Evolutionary conservation across 2,113 vertebrate genomes (phyloP).

Genomic region (Oreamnos americanus): DNA sequence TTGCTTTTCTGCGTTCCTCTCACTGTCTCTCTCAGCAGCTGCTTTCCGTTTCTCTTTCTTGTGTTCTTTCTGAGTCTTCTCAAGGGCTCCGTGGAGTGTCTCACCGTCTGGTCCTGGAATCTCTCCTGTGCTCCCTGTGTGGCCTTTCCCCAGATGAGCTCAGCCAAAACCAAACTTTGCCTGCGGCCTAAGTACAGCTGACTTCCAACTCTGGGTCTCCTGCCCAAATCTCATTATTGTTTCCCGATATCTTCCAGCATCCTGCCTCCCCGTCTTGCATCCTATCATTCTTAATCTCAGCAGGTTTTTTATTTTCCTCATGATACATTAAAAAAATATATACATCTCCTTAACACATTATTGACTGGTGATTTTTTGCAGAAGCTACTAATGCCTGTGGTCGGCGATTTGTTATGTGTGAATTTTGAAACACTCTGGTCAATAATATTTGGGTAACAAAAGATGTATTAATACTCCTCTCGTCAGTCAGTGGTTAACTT

Average conservation of each 20-base stretch:
- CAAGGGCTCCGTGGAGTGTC: background rate
- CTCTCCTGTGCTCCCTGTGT: background rate
- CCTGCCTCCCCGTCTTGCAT: accelerated
- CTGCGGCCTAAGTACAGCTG: accelerated
- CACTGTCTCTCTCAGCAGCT: background rate
- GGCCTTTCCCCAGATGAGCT: too few relatives aligned
- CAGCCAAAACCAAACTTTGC: background rate
- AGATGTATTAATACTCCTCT: background rate
- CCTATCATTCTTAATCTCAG: background rate
- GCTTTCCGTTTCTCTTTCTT: background rate
- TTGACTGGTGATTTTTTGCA: background rate
- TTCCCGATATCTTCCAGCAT: background rate
- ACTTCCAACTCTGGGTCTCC: background rate
- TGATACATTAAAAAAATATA: background rate
- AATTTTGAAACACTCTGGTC: background rate
- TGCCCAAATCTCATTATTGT: background rate
- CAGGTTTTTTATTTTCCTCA: background rate
- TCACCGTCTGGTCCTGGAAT: background rate
- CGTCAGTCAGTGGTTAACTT: background rate
- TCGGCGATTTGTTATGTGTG: background rate
- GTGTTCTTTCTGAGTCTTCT: background rate
- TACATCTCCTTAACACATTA: background rate
- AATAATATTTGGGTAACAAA: background rate
- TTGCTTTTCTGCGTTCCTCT: background rate
- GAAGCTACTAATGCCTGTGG: background rate